These are phyloP conservation scores for Prinia subflava DNA, from an alignment of 2,113 vertebrate species.

Conservation along the genomic window DNA sequence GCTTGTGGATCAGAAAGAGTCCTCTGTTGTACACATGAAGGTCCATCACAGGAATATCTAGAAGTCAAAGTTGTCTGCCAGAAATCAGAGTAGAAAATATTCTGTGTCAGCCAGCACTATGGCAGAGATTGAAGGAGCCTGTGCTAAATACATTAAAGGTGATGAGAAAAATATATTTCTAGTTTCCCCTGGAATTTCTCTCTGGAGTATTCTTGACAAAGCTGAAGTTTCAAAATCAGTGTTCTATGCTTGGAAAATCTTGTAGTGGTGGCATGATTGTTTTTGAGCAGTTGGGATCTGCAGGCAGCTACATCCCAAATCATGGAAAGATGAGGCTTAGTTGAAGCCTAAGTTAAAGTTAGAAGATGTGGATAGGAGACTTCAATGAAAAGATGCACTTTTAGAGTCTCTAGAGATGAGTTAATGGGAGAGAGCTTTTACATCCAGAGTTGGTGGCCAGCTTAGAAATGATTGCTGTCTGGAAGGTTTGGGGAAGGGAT, in stretches of 20 bases:
- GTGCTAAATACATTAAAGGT: background rate
- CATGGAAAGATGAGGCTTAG: background rate
- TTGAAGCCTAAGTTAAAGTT: background rate
- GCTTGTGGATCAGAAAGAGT: background rate
- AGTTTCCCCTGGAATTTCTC: background rate
- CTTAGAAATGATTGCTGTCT: background rate
- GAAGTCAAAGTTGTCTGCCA: background rate
- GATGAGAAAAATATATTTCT: background rate
- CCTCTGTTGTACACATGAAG: background rate
- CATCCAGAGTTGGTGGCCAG: background rate
- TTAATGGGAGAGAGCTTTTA: background rate
- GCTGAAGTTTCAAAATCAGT: background rate
- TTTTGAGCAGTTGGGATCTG: background rate
- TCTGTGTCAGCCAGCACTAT: background rate
- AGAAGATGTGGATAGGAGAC: background rate
- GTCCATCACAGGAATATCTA: background rate
- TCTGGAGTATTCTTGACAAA: background rate
- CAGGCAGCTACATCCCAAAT: background rate
- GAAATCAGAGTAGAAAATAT: background rate
- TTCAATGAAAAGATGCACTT: background rate
- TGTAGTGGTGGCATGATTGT: background rate
- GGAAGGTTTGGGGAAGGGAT: background rate
- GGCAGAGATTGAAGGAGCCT: accelerated
- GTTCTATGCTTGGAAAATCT: background rate
- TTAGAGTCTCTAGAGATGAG: background rate